phyloP scores from a whole-genome alignment of 2,888 invertebrate species.

The Terebella lapidaria region DNA sequence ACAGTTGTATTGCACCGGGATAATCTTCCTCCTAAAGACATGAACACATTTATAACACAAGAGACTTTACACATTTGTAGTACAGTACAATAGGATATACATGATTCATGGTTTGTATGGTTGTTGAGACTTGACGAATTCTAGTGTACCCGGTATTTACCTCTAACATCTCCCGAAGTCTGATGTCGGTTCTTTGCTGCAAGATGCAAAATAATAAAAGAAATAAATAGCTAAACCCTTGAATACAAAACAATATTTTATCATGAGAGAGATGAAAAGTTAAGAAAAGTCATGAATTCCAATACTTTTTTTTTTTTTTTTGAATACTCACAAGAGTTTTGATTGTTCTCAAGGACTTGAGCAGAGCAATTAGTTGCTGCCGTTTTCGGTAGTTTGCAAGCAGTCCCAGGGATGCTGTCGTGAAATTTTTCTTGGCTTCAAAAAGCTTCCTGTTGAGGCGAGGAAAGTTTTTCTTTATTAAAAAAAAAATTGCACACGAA shows the following conservation, averaged over 20 bases:
- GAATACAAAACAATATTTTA: neutral
- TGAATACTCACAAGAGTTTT: constrained; percentile 67
- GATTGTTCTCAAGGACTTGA: constrained; percentile 74
- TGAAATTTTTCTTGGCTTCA: constrained; percentile 75
- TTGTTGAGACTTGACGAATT: no score
- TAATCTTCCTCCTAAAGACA: constrained; percentile 73
- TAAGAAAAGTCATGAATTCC: no score
- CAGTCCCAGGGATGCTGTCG: constrained; percentile 79
- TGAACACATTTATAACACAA: no score
- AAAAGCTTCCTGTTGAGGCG: constrained; percentile 63
- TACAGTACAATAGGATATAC: no score
- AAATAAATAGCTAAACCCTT: neutral
- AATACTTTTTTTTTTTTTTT: neutral
- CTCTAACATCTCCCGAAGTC: constrained; percentile 71
- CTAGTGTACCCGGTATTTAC: no score
- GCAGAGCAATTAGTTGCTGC: constrained; percentile 73
- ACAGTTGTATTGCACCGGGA: constrained; percentile 81
- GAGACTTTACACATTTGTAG: no score
- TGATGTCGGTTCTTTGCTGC: constrained; percentile 76
- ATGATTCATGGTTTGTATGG: no score
- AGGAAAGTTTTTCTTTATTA: no score
- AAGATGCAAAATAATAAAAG: constrained; percentile 17
- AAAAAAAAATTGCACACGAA: no score
- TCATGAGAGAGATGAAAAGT: neutral
- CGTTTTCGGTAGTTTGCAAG: constrained; percentile 86